Conservation (phyloP, 2,113 vertebrate species). For the Alces alces region DNA sequence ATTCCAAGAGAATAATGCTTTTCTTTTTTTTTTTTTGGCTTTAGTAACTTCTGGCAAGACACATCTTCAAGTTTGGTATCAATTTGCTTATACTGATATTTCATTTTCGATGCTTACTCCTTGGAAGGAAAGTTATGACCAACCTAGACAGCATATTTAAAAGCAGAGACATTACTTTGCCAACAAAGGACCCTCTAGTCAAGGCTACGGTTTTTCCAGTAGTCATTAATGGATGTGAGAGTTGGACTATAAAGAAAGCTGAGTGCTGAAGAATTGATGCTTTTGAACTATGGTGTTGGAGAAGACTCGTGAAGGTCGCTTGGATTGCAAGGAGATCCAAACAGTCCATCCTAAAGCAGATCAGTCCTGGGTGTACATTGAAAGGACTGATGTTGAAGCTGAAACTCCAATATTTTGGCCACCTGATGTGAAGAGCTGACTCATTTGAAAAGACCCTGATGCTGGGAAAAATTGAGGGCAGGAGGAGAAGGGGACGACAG, state of each 20-base stretch:
- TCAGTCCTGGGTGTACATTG: neutral
- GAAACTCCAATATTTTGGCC: neutral
- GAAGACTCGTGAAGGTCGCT: too few species aligned
- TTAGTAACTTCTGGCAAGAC: neutral
- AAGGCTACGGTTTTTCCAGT: neutral
- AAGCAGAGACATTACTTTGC: too few species aligned
- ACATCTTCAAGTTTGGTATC: neutral
- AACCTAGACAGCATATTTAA: too few species aligned
- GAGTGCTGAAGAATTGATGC: accelerated
- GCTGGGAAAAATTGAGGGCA: neutral
- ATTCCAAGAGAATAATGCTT: neutral
- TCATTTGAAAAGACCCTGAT: neutral
- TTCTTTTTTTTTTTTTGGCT: neutral
- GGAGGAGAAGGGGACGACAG: neutral
- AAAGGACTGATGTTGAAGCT: neutral
- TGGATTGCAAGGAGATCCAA: too few species aligned
- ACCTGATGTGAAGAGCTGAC: neutral
- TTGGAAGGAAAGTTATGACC: too few species aligned
- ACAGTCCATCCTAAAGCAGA: neutral
- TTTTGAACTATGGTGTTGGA: too few species aligned
- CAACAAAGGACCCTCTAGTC: too few species aligned
- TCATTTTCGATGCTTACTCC: neutral
- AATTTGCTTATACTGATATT: neutral
- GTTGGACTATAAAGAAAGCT: neutral
- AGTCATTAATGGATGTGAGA: too few species aligned